phyloP scores from a whole-genome alignment of 2,797 vertebrate genomes.

The Borostomias antarcticus region DNA sequence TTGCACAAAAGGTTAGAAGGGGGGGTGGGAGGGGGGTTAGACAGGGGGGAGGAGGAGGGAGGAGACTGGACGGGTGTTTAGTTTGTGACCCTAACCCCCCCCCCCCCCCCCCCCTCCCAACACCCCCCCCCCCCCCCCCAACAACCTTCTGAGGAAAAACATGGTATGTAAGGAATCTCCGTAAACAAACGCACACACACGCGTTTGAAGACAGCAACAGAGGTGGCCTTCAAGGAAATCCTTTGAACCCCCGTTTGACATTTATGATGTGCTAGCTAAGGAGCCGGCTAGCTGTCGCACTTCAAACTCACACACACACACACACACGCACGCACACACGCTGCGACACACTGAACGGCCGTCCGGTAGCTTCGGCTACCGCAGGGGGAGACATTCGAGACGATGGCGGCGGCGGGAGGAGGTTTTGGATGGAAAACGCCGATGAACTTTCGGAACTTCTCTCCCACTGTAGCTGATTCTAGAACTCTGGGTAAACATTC shows the following conservation, averaged over 20 bases:
- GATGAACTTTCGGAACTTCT: neutral
- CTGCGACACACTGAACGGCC: no score
- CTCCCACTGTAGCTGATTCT: neutral
- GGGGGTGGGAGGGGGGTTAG: constrained; percentile 37
- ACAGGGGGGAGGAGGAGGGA: neutral
- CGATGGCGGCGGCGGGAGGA: constrained; percentile 1
- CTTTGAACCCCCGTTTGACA: constrained; percentile 53
- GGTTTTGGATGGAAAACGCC: no score
- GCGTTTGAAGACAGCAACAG: constrained; percentile 45
- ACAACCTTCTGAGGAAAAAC: constrained; percentile 45
- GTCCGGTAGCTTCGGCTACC: no score
- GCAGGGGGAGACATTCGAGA: no score
- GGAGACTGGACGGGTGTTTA: constrained; percentile 45
- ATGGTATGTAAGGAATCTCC: constrained; percentile 66
- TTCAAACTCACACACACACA: no score
- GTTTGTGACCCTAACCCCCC: constrained; percentile 55
- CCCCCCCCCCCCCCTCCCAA: constrained; percentile 63
- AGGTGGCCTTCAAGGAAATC: constrained; percentile 51
- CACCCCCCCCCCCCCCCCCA: constrained; percentile 43
- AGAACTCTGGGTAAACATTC: no score
- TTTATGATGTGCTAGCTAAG: constrained; percentile 40
- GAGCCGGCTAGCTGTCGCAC: constrained; percentile 23
- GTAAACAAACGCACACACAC: constrained; percentile 17
- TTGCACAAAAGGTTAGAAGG: constrained; percentile 50
- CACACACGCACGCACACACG: no score